Conservation (phyloP, 2,888 invertebrate species). For the Psylliodes chrysocephalus region DNA sequence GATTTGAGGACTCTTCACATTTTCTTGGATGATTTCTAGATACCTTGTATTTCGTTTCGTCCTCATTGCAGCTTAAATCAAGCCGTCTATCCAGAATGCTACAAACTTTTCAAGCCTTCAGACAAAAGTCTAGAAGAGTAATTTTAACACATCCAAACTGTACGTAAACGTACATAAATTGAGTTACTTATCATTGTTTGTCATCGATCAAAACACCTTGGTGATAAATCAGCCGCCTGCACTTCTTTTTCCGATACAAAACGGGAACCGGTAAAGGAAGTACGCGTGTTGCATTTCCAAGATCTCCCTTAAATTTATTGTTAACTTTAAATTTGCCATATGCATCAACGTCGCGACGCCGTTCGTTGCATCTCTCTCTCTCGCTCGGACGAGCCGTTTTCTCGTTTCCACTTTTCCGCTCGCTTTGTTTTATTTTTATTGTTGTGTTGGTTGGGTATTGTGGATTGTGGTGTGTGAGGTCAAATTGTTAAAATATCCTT, state of each 20-base stretch:
- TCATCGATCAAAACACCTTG: neutral
- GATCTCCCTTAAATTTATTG: conserved; percentile 3
- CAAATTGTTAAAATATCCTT: no score
- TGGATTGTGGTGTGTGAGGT: no score
- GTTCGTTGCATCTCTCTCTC: neutral
- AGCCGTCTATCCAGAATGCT: no score
- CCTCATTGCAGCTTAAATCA: no score
- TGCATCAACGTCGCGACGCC: conserved; percentile 9
- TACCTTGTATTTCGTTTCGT: no score
- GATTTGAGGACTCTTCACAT: no score
- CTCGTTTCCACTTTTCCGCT: neutral
- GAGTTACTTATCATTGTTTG: neutral
- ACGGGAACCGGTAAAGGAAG: neutral
- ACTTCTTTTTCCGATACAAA: conserved; percentile 2
- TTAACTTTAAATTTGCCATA: conserved; percentile 15
- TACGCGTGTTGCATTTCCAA: conserved; percentile 5
- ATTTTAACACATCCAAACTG: no score
- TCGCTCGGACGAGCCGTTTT: neutral
- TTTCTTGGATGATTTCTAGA: no score
- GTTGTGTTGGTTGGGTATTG: no score
- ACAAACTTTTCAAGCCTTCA: no score
- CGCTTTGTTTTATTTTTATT: neutral
- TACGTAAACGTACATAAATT: neutral
- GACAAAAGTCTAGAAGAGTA: no score
- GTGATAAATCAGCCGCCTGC: neutral